A percentile compares a stretch with the other conserved stretches of the same genome.
Evolutionary conservation across 2,113 vertebrate genomes (phyloP).

Genomic region (Cephalopterus ornatus): DNA sequence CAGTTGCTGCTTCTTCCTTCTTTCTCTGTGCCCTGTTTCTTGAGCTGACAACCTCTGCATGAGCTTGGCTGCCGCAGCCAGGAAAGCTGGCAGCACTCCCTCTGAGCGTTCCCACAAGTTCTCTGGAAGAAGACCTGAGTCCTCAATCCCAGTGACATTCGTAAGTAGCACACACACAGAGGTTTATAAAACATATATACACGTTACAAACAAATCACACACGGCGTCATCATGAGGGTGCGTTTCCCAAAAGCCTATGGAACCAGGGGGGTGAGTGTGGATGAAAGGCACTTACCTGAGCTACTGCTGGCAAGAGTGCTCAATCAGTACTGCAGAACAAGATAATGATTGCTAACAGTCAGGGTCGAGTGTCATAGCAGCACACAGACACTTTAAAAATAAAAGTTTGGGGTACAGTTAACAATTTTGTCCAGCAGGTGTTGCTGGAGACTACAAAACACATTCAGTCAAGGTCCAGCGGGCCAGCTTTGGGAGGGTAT

Average conservation of each 20-base stretch:
- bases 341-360: background rate
- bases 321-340: background rate
- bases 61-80: background rate
- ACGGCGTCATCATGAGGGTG: fast-evolving
- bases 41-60: fast-evolving
- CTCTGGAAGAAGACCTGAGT: fast-evolving
- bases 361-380: background rate
- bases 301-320: background rate
- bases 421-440: conserved; percentile 36
- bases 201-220: background rate
- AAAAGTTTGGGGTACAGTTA: background rate
- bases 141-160: background rate
- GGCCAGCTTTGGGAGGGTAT: background rate
- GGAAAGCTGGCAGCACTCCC: background rate
- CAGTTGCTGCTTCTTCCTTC: background rate
- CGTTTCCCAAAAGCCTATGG: background rate
- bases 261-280: background rate
- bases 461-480: background rate
- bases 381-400: background rate
- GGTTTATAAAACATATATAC: background rate
- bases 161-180: background rate
- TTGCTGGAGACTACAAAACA: conserved; percentile 36
- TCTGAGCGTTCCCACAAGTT: fast-evolving
- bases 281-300: background rate
- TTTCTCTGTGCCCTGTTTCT: background rate